Evolutionary conservation across 1,140 invertebrate species (phyloP), one percentile per base, ranked within the genome.

Genomic region (Bombus difficillimus): DNA sequence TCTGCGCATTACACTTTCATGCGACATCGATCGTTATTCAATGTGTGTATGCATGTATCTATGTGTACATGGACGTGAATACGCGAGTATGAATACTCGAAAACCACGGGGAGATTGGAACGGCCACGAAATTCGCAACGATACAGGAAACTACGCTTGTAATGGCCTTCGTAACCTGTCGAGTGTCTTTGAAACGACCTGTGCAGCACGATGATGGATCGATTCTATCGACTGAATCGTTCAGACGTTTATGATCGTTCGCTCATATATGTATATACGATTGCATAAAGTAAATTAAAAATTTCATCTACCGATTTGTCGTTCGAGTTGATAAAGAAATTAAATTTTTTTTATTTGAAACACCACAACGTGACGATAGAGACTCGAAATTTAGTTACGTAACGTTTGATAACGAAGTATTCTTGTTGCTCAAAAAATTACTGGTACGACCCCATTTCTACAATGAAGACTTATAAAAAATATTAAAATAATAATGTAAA

Each of bases 1-100:
- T 86, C 83, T 66, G 84, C 74, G 76, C 68, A 78, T 82, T 88
- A 90, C 82, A 89, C 69, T 89, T 90, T 83, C 90, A 90, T 92
- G 89, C 90, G 83, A 90, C 85, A 92, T 84, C 75, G 82, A 91
- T 86, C 82, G 75, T 89, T 86, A 86, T 66, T 81, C 69, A 81
- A 34, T 84, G 81, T 72, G 82, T 41, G 47, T n/a, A 41, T 78
- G 74, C 32, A 43, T 68, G 78, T 80, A 25, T 80, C 13, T 32
- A 43, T 41, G 34, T 77, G 37, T 68, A 12, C 41, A 6, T 43
- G 15, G 18, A 13, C 28, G n/a, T 57, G 53, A 37, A 69, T 59
- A 59, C 47, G 13, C 34, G 37, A n/a, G 25, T 34, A 69, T 59
- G 76, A 59, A 75, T 81, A 81, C 57, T 78, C 71, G 81, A 89